Conservation (phyloP, 2,113 vertebrate species). For the Dasypus novemcinctus region DNA sequence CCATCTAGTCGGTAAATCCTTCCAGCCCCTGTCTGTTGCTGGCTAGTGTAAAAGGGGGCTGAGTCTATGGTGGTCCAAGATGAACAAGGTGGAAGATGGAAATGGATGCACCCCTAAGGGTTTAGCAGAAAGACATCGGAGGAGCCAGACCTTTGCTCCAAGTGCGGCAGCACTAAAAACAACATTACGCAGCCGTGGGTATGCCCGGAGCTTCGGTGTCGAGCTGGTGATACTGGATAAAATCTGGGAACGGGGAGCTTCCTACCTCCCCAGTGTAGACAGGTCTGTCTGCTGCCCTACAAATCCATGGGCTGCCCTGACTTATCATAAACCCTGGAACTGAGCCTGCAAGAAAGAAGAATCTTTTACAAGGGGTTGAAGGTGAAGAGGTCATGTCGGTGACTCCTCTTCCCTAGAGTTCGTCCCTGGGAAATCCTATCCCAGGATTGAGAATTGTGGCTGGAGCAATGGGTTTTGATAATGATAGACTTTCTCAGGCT, state of each 20-base stretch:
- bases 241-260: background rate
- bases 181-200: fast-evolving
- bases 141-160: background rate
- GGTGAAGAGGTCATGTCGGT: background rate
- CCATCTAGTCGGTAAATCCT: background rate
- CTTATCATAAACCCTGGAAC: background rate
- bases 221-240: background rate
- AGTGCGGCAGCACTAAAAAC: fast-evolving
- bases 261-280: background rate
- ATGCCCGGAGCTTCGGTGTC: background rate
- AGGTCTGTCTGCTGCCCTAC: background rate
- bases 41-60: slow-evolving; percentile 4
- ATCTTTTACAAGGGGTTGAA: background rate
- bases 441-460: background rate
- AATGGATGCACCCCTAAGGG: slow-evolving; percentile 18
- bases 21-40: background rate
- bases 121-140: background rate
- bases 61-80: background rate
- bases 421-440: background rate
- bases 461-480: background rate
- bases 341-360: background rate
- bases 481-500: background rate
- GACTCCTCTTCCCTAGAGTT: background rate
- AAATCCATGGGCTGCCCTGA: background rate
- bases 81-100: background rate